phyloP scores from a whole-genome alignment of 2,888 invertebrate species.

The Aspidiotus destructor region DNA sequence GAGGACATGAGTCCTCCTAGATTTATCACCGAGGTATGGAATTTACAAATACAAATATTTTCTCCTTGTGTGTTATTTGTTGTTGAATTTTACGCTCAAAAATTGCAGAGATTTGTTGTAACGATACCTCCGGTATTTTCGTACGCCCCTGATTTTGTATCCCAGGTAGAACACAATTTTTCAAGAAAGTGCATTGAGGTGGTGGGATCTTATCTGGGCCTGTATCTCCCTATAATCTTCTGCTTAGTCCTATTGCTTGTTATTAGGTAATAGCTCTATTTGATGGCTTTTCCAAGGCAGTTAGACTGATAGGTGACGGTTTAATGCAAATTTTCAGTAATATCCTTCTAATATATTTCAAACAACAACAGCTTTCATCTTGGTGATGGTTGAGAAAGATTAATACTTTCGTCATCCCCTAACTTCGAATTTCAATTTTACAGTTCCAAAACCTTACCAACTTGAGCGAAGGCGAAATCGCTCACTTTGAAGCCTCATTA shows the following conservation, averaged over 20 bases:
- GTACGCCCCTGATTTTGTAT: slow-evolving; percentile 24
- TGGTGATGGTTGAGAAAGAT: too few relatives aligned
- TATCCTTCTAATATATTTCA: too few relatives aligned
- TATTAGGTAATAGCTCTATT: too few relatives aligned
- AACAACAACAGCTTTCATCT: too few relatives aligned
- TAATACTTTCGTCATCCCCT: too few relatives aligned
- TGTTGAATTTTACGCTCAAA: neutral
- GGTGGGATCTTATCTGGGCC: neutral
- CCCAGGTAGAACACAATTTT: slow-evolving; percentile 21
- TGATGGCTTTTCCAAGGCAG: too few relatives aligned
- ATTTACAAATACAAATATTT: neutral
- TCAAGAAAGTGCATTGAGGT: neutral
- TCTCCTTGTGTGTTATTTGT: too few relatives aligned
- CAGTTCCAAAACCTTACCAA: slow-evolving; percentile 70
- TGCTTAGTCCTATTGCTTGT: too few relatives aligned
- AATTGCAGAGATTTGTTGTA: slow-evolving; percentile 18
- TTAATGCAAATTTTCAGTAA: too few relatives aligned
- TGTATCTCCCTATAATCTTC: too few relatives aligned
- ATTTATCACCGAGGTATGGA: slow-evolving; percentile 60
- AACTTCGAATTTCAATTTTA: slow-evolving; percentile 12
- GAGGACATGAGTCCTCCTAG: slow-evolving; percentile 77
- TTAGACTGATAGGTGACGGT: too few relatives aligned
- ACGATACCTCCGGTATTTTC: slow-evolving; percentile 25
- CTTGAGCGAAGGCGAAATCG: slow-evolving; percentile 88
- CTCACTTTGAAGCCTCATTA: slow-evolving; percentile 93